Evolutionary conservation across 1,140 invertebrate species (phyloP).

Genomic region (Orius laevigatus): DNA sequence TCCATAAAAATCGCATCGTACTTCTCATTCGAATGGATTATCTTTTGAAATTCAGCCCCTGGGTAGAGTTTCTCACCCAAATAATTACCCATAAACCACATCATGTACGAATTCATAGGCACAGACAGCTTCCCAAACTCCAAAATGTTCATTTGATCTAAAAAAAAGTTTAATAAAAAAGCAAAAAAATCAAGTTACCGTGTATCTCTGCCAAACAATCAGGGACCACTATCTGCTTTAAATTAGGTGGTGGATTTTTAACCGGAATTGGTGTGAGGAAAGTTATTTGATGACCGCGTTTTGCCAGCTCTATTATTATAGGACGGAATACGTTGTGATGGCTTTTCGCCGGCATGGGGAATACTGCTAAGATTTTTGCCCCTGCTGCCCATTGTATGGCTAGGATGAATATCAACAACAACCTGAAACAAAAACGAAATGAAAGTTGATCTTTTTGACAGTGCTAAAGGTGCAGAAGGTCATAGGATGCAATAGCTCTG

Average conservation of each 20-base stretch:
- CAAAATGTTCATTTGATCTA: too few relatives aligned
- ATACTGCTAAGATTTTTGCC: constrained; percentile 20
- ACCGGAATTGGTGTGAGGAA: constrained; percentile 16
- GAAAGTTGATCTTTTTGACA: not conserved
- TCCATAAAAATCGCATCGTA: constrained; percentile 24
- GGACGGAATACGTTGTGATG: constrained; percentile 23
- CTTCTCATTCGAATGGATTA: constrained; percentile 11
- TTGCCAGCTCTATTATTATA: constrained; percentile 21
- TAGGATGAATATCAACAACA: not conserved
- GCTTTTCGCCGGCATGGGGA: constrained; percentile 21
- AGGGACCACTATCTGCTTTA: not conserved
- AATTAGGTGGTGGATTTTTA: not conserved
- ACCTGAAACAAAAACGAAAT: not conserved
- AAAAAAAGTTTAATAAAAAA: too few relatives aligned
- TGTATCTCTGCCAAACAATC: too few relatives aligned
- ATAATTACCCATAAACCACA: too few relatives aligned
- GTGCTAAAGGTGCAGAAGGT: not conserved
- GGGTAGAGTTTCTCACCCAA: too few relatives aligned
- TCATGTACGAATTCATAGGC: too few relatives aligned
- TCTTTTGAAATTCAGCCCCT: not conserved
- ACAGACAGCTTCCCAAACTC: too few relatives aligned
- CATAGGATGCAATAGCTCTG: too few relatives aligned
- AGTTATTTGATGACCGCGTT: constrained; percentile 24
- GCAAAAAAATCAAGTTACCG: too few relatives aligned
- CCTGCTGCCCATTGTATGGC: not conserved